phyloP scores from a whole-genome alignment of 92 coral and sea anemone species.

The Porites evermanni region DNA sequence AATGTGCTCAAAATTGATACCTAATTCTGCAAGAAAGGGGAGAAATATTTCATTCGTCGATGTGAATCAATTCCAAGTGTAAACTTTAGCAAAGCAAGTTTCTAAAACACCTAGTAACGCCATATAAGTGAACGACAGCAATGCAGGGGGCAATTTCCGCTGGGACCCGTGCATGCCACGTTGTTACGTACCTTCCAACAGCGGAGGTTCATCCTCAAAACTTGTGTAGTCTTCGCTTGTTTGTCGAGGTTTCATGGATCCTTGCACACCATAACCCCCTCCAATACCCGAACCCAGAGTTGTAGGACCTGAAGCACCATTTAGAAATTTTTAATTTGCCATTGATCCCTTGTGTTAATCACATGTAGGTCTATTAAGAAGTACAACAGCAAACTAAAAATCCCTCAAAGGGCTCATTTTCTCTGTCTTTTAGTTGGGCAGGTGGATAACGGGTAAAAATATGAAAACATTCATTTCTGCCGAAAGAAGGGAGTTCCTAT shows the following conservation, averaged over 20 bases:
- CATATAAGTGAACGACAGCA: neutral
- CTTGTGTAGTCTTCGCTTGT: constrained; percentile 93
- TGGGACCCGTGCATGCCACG: neutral
- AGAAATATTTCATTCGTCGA: too few relatives aligned
- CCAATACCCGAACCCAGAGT: constrained; percentile 59
- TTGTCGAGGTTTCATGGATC: constrained; percentile 88
- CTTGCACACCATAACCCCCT: constrained; percentile 76
- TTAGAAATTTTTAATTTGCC: too few relatives aligned
- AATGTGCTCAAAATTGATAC: constrained; percentile 92
- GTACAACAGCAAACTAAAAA: too few relatives aligned
- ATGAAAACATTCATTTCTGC: too few relatives aligned
- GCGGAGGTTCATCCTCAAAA: constrained; percentile 92
- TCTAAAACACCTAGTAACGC: constrained; percentile 15
- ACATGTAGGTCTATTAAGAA: too few relatives aligned
- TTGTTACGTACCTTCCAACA: constrained; percentile 74
- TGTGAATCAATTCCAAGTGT: neutral
- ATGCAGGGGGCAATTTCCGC: too few relatives aligned
- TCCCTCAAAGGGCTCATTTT: too few relatives aligned
- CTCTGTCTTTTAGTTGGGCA: too few relatives aligned
- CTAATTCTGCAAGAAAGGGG: constrained; percentile 65
- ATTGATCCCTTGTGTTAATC: too few relatives aligned
- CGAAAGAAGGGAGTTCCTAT: too few relatives aligned
- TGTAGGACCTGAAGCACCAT: constrained; percentile 78
- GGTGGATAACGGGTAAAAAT: too few relatives aligned
- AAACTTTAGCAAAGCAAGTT: neutral